phyloP scores from a whole-genome alignment of 2,113 vertebrate species.

The Cichladusa arquata region DNA sequence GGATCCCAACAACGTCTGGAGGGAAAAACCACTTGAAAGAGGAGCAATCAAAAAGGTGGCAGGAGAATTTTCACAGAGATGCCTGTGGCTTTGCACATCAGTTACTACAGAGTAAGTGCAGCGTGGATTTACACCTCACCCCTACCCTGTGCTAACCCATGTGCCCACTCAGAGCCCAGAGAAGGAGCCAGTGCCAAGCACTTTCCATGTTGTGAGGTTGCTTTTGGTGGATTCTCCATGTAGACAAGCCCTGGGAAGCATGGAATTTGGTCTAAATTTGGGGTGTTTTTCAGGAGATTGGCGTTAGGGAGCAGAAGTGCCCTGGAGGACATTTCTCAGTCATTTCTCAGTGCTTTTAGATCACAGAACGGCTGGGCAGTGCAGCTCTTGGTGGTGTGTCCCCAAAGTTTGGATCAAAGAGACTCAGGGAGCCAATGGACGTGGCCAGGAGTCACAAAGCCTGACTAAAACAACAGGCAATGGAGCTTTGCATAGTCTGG shows the following conservation, averaged over 20 bases:
- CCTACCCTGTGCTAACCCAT: background rate
- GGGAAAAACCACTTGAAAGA: background rate
- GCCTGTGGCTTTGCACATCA: background rate
- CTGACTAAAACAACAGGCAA: background rate
- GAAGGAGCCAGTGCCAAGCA: background rate
- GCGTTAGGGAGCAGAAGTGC: background rate
- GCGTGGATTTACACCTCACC: rapidly evolving
- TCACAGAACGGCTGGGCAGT: background rate
- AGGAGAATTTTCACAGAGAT: background rate
- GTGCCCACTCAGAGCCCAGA: background rate
- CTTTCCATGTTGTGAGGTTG: rapidly evolving
- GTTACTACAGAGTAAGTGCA: background rate
- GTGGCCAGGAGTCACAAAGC: constrained; percentile 30
- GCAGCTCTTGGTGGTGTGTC: background rate
- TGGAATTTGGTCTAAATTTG: background rate
- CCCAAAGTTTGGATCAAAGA: background rate
- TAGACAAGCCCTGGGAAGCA: background rate
- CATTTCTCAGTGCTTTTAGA: background rate
- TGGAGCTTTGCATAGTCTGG: constrained; percentile 49
- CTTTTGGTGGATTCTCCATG: background rate
- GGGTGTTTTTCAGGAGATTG: background rate
- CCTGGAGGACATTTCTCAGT: background rate
- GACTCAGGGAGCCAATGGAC: constrained; percentile 12
- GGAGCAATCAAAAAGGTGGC: background rate
- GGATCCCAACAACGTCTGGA: background rate